These are phyloP conservation scores for Chrysodeixis includens DNA, from an alignment of 2,888 invertebrate species.

Conservation along the genomic window DNA sequence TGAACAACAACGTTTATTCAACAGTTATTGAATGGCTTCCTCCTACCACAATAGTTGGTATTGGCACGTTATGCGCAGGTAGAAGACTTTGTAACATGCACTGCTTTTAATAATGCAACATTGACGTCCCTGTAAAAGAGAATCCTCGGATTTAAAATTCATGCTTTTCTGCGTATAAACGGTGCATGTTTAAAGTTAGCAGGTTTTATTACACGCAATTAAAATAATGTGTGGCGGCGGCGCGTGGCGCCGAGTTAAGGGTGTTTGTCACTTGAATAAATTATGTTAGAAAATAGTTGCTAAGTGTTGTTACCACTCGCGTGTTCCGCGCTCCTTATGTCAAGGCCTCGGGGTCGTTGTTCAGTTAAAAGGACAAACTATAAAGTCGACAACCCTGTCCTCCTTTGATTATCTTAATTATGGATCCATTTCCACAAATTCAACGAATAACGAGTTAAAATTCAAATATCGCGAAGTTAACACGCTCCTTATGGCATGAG, in stretches of 20 bases:
- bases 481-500: conserved; percentile 23
- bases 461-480: conserved; percentile 36
- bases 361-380: conserved; percentile 61
- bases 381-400: conserved; percentile 73
- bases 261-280: conserved; percentile 50
- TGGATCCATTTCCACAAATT: conserved; percentile 61
- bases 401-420: conserved; percentile 74
- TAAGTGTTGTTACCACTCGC: conserved; percentile 63
- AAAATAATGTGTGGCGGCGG: conserved; percentile 13
- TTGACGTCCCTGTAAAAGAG: conserved; percentile 11
- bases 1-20: conserved; percentile 76
- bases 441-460: conserved; percentile 44
- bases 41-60: conserved; percentile 77
- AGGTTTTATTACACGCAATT: conserved; percentile 42
- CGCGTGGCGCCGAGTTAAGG: conserved; percentile 18
- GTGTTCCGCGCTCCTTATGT: conserved; percentile 66
- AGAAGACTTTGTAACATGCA: conserved; percentile 64
- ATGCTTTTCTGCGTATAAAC: not conserved
- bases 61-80: conserved; percentile 75
- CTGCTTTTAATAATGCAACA: conserved; percentile 42
- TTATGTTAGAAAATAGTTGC: conserved; percentile 46
- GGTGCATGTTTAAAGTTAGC: conserved; percentile 30
- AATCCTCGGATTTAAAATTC: conserved; percentile 23
- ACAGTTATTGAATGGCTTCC: conserved; percentile 82
- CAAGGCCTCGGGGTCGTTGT: conserved; percentile 69